Evolutionary conservation across 2,888 invertebrate species (phyloP), one percentile per base, ranked within the genome.

Genomic region (Xestia rhomboidea): DNA sequence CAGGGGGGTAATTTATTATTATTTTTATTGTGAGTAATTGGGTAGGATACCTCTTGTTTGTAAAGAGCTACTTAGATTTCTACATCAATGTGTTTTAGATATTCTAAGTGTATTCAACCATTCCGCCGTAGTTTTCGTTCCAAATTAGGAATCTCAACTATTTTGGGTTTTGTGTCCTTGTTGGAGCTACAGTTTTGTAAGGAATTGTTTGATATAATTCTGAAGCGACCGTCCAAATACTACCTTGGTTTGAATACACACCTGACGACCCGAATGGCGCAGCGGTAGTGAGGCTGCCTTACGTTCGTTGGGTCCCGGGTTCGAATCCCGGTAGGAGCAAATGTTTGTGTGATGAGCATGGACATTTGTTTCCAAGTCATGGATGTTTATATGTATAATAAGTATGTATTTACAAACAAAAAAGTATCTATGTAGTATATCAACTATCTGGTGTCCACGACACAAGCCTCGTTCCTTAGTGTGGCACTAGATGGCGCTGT

Each of bases 11-110:
- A 82, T 87, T 85, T 79, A 82, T 88, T 87, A 86, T 87, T 82
- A 76, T 86, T 86, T 85, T 83, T 85, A 86, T 78, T 82, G 63
- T 41, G 76, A 85, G 75, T 91, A 90, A 90, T 91, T 91, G 91
- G 90, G 88, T 88, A 75, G 63, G 46, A 51, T 68, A 75, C 82
- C 76, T 80, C 77, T 75, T 85, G 76, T 79, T 73, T 70, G 68
- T 51, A 70, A 67, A 79, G 74, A 69, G 73, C 64, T 74, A 68
- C 69, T 80, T 75, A 64, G 60, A 67, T 77, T 71, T 83, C 46
- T 80, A 76, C 79, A 76, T 86, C 41, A 41, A 27, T 82, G 62
- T 78, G 73, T 73, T 73, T 73, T 80, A 49, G 68, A 67, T 68
- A 38, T 74, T 77, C 67, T 72, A 68, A 67, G 69, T 77, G 54